These are phyloP conservation scores for Nothoprocta perdicaria DNA, from an alignment of 2,113 vertebrate species.

Conservation along the genomic window DNA sequence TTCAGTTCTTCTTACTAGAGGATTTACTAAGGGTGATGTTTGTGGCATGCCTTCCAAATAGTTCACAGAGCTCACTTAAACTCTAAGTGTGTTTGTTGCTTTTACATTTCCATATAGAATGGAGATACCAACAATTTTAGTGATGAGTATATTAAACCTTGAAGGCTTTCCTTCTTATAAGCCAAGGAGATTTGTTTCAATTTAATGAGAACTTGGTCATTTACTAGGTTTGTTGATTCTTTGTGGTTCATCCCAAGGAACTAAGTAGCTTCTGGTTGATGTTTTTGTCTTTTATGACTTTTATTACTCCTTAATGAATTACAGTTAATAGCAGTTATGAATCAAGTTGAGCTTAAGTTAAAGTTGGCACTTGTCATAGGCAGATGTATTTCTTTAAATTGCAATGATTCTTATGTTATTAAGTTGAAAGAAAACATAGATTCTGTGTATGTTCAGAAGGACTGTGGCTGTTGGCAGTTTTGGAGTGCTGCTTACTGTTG, in stretches of 20 bases:
- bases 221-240: slow-evolving; percentile 23
- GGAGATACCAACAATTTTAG: background rate
- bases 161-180: background rate
- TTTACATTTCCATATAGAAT: background rate
- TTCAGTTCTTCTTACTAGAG: slow-evolving; percentile 78
- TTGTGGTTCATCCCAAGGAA: background rate
- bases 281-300: slow-evolving; percentile 17
- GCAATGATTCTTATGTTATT: background rate
- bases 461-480: background rate
- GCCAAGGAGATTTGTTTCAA: slow-evolving; percentile 10
- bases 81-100: background rate
- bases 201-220: slow-evolving; percentile 6
- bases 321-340: background rate
- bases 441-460: background rate
- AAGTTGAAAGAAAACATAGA: background rate
- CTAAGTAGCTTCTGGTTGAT: slow-evolving; percentile 27
- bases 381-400: background rate
- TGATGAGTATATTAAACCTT: background rate
- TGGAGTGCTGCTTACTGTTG: background rate
- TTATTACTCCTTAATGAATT: background rate
- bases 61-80: background rate
- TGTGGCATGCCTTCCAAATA: background rate
- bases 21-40: slow-evolving; percentile 74
- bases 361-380: background rate
- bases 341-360: background rate